These are phyloP conservation scores for Ceratosolen fusciceps DNA, from an alignment of 1,140 invertebrate genomes.

Conservation along the genomic window DNA sequence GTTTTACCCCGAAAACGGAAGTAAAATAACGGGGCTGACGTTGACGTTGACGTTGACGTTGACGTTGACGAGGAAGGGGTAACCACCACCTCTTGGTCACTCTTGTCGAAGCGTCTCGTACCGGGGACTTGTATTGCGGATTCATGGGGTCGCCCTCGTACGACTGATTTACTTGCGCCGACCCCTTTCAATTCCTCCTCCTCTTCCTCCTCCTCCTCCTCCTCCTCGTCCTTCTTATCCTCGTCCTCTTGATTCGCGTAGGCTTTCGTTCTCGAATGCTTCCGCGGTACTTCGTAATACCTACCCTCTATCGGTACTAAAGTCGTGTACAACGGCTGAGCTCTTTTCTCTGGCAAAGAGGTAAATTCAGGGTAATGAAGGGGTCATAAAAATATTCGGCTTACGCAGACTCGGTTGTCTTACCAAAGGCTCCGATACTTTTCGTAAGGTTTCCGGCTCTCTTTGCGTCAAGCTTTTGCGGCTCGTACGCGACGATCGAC, in stretches of 20 bases:
- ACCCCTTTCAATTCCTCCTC: no score
- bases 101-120: not conserved
- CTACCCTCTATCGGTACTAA: not conserved
- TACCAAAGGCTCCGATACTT: conserved; percentile 3
- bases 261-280: not conserved
- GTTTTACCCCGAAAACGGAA: not conserved
- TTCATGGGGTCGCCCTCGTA: not conserved
- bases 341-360: conserved; percentile 5
- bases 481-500: conserved; percentile 39
- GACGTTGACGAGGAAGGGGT: not conserved
- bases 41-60: not conserved
- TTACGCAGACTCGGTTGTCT: not conserved
- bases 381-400: not conserved
- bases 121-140: not conserved
- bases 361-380: not conserved
- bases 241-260: not conserved
- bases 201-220: not conserved
- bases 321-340: not conserved
- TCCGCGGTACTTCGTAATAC: conserved; percentile 31
- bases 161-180: not conserved
- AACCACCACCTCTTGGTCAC: not conserved
- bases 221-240: not conserved
- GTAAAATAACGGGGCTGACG: conserved; percentile 3
- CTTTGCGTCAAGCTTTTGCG: conserved; percentile 36
- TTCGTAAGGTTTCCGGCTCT: not conserved